Evolutionary conservation across 2,113 vertebrate species (phyloP).

Genomic region (Origma solitaria): DNA sequence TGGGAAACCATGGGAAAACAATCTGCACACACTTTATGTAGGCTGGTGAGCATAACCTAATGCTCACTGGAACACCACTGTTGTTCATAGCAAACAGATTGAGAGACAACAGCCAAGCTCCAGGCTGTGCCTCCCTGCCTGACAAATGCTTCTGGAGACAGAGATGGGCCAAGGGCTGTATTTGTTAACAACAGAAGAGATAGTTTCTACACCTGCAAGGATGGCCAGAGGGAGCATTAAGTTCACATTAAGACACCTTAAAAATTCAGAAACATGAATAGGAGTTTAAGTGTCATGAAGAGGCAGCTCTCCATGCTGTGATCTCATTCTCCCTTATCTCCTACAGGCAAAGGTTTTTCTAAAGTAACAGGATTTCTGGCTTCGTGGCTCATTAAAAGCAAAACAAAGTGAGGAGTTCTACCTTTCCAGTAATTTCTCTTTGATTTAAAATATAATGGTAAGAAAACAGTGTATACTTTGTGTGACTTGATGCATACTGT

Average conservation of each 20-base stretch:
- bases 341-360: background rate
- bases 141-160: background rate
- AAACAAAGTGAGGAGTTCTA: background rate
- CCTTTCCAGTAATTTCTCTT: background rate
- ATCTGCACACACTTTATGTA: background rate
- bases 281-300: background rate
- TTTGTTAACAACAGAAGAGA: background rate
- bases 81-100: background rate
- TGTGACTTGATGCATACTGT: background rate
- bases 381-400: background rate
- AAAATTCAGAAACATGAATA: background rate
- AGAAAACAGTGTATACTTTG: background rate
- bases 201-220: background rate
- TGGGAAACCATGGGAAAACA: background rate
- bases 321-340: background rate
- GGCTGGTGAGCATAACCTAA: background rate
- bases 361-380: background rate
- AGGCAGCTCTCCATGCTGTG: background rate
- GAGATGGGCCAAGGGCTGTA: background rate
- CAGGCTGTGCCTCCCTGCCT: background rate
- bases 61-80: background rate
- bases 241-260: background rate
- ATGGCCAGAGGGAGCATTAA: background rate
- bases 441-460: background rate
- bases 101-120: background rate